Conservation (phyloP, 1,140 invertebrate genomes). For the Ceratitis capitata region DNA sequence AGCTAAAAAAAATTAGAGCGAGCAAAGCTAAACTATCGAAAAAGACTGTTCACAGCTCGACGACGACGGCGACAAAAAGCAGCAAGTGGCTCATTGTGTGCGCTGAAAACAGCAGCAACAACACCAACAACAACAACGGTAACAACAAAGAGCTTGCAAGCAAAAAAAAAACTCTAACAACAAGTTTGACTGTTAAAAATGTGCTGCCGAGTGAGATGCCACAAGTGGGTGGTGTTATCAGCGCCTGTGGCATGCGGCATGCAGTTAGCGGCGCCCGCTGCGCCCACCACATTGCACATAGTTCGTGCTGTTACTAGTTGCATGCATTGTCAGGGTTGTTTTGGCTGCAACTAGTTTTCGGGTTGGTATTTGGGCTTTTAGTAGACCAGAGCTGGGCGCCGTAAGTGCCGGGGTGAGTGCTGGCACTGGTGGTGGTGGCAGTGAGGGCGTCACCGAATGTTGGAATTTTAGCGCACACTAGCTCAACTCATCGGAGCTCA, state of each 20-base stretch:
- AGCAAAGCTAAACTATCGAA: conserved; percentile 18
- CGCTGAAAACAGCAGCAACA: neutral
- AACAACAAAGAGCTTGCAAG: too few relatives aligned
- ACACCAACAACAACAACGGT: conserved; percentile 44
- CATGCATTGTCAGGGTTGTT: neutral
- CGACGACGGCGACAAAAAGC: neutral
- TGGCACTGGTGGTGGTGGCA: neutral
- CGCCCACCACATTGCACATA: neutral
- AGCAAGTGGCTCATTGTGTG: conserved; percentile 21
- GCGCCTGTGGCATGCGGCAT: neutral
- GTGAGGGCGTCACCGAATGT: neutral
- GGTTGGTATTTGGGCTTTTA: conserved; percentile 32
- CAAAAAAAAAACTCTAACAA: neutral
- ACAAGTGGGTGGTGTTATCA: conserved; percentile 40
- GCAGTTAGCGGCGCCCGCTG: neutral
- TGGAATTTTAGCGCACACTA: neutral
- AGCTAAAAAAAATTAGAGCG: neutral
- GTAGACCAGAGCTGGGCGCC: too few relatives aligned
- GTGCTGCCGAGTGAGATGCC: conserved; percentile 35
- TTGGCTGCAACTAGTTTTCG: conserved; percentile 14
- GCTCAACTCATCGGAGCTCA: neutral
- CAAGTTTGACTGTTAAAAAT: conserved; percentile 41
- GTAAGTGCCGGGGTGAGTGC: neutral
- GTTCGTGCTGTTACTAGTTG: neutral
- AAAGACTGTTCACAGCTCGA: neutral